phyloP scores from a whole-genome alignment of 1,140 invertebrate genomes.

The Drosophila pruinosa region DNA sequence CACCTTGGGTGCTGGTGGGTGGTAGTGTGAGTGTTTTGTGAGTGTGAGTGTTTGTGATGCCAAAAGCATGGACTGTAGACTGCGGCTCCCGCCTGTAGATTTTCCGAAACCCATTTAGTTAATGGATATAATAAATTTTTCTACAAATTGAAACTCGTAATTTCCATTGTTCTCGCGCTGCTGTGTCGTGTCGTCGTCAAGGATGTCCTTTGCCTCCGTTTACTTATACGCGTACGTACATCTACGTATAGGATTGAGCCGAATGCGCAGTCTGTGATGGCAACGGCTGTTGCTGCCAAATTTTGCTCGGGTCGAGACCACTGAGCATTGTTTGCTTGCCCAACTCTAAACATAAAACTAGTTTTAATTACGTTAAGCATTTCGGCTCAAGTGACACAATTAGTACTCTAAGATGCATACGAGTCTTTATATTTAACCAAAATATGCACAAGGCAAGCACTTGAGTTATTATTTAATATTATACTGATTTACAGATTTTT shows the following conservation, averaged over 20 bases:
- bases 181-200: constrained; percentile 13
- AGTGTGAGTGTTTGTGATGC: neutral
- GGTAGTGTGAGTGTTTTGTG: neutral
- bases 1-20: constrained; percentile 28
- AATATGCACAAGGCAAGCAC: too few species aligned
- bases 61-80: neutral
- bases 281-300: constrained; percentile 31
- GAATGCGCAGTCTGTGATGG: constrained; percentile 2
- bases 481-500: neutral
- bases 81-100: constrained; percentile 44
- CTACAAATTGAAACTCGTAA: constrained; percentile 82
- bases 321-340: neutral
- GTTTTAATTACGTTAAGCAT: constrained; percentile 79
- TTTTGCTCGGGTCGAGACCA: constrained; percentile 18
- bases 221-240: neutral
- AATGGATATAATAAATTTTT: constrained; percentile 82
- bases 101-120: constrained; percentile 81
- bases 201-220: constrained; percentile 15
- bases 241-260: neutral
- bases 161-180: constrained; percentile 79
- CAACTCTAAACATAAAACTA: constrained; percentile 60
- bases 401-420: neutral
- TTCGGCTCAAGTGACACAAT: constrained; percentile 30
- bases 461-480: neutral
- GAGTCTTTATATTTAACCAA: too few species aligned